Percentiles rank a stretch among this genome's conserved stretches.
Evolutionary conservation across 2,797 vertebrate genomes (phyloP).

Genomic region (Esox masquinongy): DNA sequence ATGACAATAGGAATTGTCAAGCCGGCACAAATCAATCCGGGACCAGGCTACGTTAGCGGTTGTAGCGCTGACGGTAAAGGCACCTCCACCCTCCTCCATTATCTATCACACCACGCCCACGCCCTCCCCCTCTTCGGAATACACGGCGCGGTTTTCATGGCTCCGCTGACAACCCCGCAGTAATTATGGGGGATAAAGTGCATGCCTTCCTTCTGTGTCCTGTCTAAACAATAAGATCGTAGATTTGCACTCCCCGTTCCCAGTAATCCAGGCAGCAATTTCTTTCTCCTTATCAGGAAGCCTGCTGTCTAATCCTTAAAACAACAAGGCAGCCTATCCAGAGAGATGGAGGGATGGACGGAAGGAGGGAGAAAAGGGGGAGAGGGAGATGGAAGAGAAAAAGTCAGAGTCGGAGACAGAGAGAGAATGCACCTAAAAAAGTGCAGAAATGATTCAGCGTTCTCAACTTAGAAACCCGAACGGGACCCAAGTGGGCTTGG

Average conservation of each 20-base stretch:
- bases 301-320: slow-evolving; percentile 58
- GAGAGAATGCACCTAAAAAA: background rate
- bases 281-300: slow-evolving; percentile 56
- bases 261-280: slow-evolving; percentile 69
- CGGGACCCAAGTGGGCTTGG: too few relatives aligned
- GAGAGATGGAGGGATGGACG: slow-evolving; percentile 1
- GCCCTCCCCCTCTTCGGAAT: too few relatives aligned
- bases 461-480: background rate
- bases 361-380: slow-evolving; percentile 18
- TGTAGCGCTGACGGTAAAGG: background rate
- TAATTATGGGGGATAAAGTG: slow-evolving; percentile 59
- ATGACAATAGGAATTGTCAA: background rate
- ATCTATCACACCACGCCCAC: background rate
- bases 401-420: background rate
- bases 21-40: background rate
- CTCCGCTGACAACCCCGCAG: slow-evolving; percentile 27
- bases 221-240: slow-evolving; percentile 71
- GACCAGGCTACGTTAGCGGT: background rate
- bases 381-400: slow-evolving; percentile 10
- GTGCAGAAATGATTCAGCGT: background rate
- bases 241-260: slow-evolving; percentile 63
- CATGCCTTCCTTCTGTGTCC: slow-evolving; percentile 47
- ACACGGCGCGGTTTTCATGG: background rate
- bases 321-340: slow-evolving; percentile 18
- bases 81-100: background rate